A percentile compares a stretch with the other conserved stretches of the same genome.
Evolutionary conservation across 1,140 invertebrate genomes (phyloP).

Genomic region (Cardiocondyla obscurior): DNA sequence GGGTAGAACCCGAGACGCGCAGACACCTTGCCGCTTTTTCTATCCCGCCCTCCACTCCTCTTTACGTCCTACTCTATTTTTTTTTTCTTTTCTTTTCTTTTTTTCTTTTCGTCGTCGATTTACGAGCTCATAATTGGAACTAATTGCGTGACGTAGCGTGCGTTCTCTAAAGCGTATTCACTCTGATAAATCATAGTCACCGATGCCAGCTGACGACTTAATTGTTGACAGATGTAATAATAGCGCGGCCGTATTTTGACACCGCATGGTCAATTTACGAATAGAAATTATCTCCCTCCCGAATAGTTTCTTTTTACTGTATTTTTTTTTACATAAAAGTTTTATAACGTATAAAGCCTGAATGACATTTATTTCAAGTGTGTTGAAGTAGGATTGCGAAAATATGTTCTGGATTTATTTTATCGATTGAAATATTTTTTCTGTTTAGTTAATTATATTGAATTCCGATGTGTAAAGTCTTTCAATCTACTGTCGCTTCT

Average conservation of each 20-base stretch:
- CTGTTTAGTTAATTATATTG: background rate
- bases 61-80: background rate
- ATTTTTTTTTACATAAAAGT: background rate
- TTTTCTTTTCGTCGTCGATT: background rate
- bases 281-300: background rate
- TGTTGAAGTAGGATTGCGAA: background rate
- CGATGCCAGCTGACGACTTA: background rate
- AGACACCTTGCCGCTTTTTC: too few relatives aligned
- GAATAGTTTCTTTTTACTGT: background rate
- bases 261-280: background rate
- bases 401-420: background rate
- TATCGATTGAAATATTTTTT: background rate
- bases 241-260: background rate
- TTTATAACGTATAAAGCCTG: background rate
- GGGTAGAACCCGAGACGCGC: constrained; percentile 10
- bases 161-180: constrained; percentile 1
- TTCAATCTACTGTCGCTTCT: background rate
- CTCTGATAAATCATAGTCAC: background rate
- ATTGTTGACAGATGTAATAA: background rate
- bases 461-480: background rate
- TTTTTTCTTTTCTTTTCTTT: background rate
- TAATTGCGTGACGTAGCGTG: constrained; percentile 2
- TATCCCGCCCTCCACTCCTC: too few relatives aligned
- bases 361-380: background rate
- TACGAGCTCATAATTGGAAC: constrained; percentile 29